Conservation (phyloP, 2,888 invertebrate species). For the Laothoe populi region DNA sequence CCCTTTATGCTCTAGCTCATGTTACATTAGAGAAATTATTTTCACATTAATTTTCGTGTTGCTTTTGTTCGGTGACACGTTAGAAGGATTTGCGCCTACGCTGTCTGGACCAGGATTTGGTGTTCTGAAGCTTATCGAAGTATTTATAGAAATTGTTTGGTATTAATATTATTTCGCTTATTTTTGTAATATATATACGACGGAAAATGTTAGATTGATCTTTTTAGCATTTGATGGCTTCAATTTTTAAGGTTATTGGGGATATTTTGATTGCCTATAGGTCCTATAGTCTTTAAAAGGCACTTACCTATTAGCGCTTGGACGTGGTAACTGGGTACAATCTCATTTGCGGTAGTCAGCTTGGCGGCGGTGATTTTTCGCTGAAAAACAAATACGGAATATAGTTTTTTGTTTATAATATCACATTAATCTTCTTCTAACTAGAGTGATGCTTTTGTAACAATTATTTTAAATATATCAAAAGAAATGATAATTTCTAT, state of each 20-base stretch:
- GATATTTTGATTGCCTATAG: not conserved
- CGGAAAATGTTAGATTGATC: not conserved
- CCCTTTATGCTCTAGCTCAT: constrained; percentile 54
- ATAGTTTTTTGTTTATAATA: not conserved
- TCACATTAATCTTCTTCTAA: not conserved
- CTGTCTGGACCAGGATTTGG: not conserved
- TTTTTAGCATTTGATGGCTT: not conserved
- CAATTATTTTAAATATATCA: too few species aligned
- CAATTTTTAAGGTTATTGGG: not conserved
- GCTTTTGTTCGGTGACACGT: constrained; percentile 32
- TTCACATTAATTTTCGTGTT: constrained; percentile 49
- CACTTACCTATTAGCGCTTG: constrained; percentile 82
- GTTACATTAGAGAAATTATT: constrained; percentile 56
- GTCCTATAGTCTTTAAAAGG: not conserved
- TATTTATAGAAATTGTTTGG: not conserved
- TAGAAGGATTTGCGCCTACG: constrained; percentile 11
- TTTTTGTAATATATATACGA: not conserved
- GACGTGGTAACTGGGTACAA: constrained; percentile 77
- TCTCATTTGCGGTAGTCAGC: constrained; percentile 84
- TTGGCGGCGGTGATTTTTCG: constrained; percentile 77
- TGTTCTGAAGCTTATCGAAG: not conserved
- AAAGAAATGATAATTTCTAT: too few species aligned
- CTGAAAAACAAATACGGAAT: constrained; percentile 58
- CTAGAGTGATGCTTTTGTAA: not conserved
- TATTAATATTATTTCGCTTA: not conserved